Conservation (phyloP, 2,888 invertebrate genomes). For the Hoplodrina blanda region DNA sequence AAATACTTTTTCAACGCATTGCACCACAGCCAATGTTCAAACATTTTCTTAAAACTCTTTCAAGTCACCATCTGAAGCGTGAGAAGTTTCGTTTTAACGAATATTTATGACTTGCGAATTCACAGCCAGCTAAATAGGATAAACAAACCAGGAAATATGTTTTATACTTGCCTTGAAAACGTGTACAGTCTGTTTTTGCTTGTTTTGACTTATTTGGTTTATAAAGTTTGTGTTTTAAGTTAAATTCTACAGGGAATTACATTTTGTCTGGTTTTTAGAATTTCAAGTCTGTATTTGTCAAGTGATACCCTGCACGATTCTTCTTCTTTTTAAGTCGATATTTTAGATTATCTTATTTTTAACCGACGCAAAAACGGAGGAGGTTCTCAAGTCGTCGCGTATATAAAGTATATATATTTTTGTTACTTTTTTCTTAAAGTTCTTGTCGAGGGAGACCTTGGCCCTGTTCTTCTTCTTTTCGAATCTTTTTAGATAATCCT, state of each 20-base stretch:
- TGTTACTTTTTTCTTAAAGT: too few relatives aligned
- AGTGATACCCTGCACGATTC: too few relatives aligned
- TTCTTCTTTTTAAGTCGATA: too few relatives aligned
- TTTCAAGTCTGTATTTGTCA: background rate
- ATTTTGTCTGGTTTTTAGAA: constrained; percentile 1
- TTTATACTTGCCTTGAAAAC: constrained; percentile 34
- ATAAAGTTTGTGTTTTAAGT: constrained; percentile 24
- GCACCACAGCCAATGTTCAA: constrained; percentile 10
- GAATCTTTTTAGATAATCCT: too few relatives aligned
- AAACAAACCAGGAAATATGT: constrained; percentile 42
- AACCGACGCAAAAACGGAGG: too few relatives aligned
- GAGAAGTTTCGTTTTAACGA: constrained; percentile 38
- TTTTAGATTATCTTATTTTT: too few relatives aligned
- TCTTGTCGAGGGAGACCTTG: too few relatives aligned
- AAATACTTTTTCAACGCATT: constrained; percentile 37
- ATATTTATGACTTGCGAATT: constrained; percentile 46
- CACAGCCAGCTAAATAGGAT: constrained; percentile 32
- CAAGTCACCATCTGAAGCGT: constrained; percentile 8
- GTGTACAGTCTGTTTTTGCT: constrained; percentile 29
- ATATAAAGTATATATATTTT: too few relatives aligned
- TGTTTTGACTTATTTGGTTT: constrained; percentile 30
- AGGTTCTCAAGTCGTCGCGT: too few relatives aligned
- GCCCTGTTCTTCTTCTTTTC: too few relatives aligned
- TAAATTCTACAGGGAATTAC: constrained; percentile 1
- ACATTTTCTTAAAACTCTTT: constrained; percentile 39